Evolutionary conservation across 2,888 invertebrate genomes (phyloP), one percentile per base, ranked within the genome.

Genomic region (Eulithis testata): DNA sequence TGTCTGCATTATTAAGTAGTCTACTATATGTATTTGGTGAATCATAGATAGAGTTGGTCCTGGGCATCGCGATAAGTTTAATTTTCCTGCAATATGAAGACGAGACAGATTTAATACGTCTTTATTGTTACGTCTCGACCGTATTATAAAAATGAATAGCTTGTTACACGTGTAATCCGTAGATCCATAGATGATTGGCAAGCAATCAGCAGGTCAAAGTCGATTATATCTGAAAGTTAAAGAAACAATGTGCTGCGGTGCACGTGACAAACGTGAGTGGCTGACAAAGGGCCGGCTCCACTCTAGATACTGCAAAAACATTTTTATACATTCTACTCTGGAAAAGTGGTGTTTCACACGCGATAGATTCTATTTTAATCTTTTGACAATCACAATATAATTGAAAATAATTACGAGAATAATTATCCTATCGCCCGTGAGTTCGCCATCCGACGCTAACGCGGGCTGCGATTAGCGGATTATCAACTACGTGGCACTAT

Each of bases 301-400:
- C 72, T 72, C 66, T 62, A 69, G 66, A 71, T 70, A 68, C 74
- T 77, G 83, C 82, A 87, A 88, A 84, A 86, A 80, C 79, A 76
- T 87, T 88, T 85, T 49, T 88, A 87, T 85, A 86, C 86, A 87
- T 87, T 87, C 85, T 89, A 86, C 74, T 63, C 74, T 76, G 82
- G 86, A 87, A 91, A 91, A 89, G 86, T 89, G 86, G 68, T 71
- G 80, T 77, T 86, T 84, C 84, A 86, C 92, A 92, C 91, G 92
- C 92, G 86, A 92, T 87, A 82, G 74, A 84, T 85, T 89, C 85
- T 89, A 88, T 90, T 88, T 89, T 87, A 88, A 89, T 86, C 89
- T 91, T 91, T 91, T 87, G 90, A 88, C 85, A 89, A 90, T 88
- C 84, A 82, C 84, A 70, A 76, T 70, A 73, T 88, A 90, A 91